phyloP scores from a whole-genome alignment of 2,888 invertebrate genomes.

The Plebejus anna region DNA sequence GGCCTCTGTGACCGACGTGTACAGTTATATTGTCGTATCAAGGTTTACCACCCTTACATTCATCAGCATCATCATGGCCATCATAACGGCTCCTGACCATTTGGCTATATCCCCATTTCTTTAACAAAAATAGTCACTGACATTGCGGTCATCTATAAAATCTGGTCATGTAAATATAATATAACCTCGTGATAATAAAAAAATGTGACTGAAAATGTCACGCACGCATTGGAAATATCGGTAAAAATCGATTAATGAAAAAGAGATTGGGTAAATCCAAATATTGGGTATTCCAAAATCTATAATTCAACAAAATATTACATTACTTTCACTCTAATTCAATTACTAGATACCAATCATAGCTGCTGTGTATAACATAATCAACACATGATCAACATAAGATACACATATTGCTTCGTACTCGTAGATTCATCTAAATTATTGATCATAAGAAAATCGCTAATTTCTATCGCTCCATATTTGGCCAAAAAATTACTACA shows the following conservation, averaged over 20 bases:
- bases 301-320: too few relatives aligned
- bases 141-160: background rate
- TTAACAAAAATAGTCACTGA: background rate
- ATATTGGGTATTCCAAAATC: too few relatives aligned
- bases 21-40: background rate
- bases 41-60: background rate
- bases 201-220: background rate
- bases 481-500: background rate
- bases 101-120: background rate
- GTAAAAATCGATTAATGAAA: background rate
- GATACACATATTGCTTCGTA: background rate
- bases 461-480: background rate
- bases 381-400: too few relatives aligned
- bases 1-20: background rate
- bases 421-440: background rate
- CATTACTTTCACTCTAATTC: too few relatives aligned
- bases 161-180: background rate
- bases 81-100: background rate
- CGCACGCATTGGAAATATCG: background rate
- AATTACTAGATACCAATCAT: too few relatives aligned
- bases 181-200: background rate
- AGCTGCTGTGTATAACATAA: too few relatives aligned
- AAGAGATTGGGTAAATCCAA: background rate
- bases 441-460: background rate
- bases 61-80: conserved; percentile 6